Percentiles rank a stretch among this genome's conserved stretches.
Conservation (phyloP, 30 jellyfish, hydroid and myxozoan genomes). For the Rhopilema esculentum region DNA sequence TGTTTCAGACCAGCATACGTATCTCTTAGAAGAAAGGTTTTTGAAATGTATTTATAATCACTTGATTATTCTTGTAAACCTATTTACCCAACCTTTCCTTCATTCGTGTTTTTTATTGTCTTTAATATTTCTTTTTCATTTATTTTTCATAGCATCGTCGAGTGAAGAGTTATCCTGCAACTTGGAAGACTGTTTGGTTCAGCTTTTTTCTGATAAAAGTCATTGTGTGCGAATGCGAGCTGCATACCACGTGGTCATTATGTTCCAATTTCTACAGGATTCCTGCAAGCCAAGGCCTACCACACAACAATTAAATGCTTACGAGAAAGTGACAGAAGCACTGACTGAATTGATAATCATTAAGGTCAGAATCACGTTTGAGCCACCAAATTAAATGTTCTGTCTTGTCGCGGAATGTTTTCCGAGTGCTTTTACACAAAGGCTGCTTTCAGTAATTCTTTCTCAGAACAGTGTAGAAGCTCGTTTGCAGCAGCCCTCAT, state of each 20-base stretch:
- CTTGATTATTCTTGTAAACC: background rate
- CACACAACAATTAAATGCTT: conserved; percentile 29
- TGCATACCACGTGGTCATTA: conserved; percentile 36
- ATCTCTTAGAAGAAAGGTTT: no score
- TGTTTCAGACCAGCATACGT: no score
- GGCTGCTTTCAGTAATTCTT: no score
- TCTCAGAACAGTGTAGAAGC: no score
- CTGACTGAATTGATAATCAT: conserved; percentile 45
- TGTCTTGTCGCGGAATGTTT: no score
- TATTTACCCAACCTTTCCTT: background rate
- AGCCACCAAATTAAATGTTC: background rate
- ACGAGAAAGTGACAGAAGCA: conserved; percentile 66
- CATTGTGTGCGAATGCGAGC: conserved; percentile 61
- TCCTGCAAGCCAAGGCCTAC: conserved; percentile 27
- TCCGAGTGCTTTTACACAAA: no score
- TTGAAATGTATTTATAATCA: no score
- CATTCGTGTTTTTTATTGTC: background rate
- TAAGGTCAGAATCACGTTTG: conserved; percentile 12
- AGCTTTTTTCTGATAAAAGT: conserved; percentile 48
- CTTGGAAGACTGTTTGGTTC: conserved; percentile 42
- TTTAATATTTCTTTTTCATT: background rate
- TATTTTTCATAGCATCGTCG: background rate
- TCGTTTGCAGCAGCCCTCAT: no score
- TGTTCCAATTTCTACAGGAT: conserved; percentile 13
- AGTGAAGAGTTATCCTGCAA: background rate